Conservation (phyloP, 2,113 vertebrate species). For the Macroglossus sobrinus region DNA sequence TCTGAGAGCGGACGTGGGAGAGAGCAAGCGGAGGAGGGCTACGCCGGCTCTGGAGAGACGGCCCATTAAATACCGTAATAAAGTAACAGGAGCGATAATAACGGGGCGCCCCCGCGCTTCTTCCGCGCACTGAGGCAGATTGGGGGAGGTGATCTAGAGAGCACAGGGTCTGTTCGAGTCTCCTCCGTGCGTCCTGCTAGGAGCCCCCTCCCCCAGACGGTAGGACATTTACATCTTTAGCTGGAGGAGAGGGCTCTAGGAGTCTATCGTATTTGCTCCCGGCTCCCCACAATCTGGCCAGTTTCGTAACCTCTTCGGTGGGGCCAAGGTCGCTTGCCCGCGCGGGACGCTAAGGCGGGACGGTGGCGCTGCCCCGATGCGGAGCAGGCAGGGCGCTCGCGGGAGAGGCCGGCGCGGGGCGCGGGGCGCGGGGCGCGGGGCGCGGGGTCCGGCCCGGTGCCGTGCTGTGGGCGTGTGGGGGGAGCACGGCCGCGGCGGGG, state of each 20-base stretch:
- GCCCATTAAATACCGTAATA: constrained; percentile 46
- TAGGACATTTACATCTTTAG: constrained; percentile 9
- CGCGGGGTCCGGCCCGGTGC: neutral
- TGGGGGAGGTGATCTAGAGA: neutral
- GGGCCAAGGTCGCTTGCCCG: constrained; percentile 3
- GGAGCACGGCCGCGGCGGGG: neutral
- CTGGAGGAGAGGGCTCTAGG: neutral
- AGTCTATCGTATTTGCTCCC: neutral
- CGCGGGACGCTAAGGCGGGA: neutral
- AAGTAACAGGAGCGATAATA: constrained; percentile 22
- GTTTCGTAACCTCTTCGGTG: neutral
- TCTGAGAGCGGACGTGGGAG: neutral
- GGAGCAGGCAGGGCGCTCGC: neutral
- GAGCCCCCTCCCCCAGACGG: neutral
- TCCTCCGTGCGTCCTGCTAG: neutral
- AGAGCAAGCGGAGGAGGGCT: neutral
- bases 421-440: neutral
- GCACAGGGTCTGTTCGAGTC: neutral
- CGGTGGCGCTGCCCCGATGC: neutral
- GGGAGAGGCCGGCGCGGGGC: neutral
- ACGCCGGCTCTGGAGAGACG: neutral
- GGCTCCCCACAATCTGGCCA: neutral
- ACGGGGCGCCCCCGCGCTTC: constrained; percentile 27
- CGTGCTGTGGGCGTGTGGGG: neutral
- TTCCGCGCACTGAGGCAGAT: neutral